These are phyloP conservation scores for Planiliza haematocheilus DNA, from an alignment of 2,113 vertebrate genomes.

Conservation along the genomic window DNA sequence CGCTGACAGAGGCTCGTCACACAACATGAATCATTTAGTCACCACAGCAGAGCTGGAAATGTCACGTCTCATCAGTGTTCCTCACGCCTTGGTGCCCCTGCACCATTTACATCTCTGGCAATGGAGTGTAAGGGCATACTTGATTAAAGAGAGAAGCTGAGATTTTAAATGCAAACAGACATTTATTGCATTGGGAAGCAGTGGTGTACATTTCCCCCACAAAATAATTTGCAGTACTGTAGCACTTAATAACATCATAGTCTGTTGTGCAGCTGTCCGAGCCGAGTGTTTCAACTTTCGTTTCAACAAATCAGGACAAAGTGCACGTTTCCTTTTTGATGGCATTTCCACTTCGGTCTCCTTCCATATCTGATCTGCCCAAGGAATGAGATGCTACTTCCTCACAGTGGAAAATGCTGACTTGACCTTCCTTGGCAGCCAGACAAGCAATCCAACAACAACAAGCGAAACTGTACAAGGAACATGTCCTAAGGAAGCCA, in stretches of 20 bases:
- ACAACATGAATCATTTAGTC: constrained; percentile 85
- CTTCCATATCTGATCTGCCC: constrained; percentile 46
- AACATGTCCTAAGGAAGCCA: constrained; percentile 58
- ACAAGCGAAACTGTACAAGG: constrained; percentile 65
- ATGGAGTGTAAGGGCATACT: constrained; percentile 43
- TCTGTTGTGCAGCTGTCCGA: constrained; percentile 50
- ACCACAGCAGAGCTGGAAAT: constrained; percentile 80
- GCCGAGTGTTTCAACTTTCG: constrained; percentile 30
- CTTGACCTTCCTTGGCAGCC: constrained; percentile 62
- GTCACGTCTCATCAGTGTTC: constrained; percentile 79
- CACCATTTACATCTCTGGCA: constrained; percentile 50
- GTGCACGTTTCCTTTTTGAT: constrained; percentile 36
- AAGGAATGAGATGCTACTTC: constrained; percentile 58
- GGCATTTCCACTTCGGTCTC: constrained; percentile 35
- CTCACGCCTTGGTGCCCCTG: constrained; percentile 58
- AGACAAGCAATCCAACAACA: constrained; percentile 63
- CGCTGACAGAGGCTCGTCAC: constrained; percentile 78
- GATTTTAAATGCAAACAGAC: constrained; percentile 74
- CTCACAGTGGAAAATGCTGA: constrained; percentile 73
- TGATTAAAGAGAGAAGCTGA: constrained; percentile 72
- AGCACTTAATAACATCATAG: constrained; percentile 55
- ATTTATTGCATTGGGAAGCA: constrained; percentile 77
- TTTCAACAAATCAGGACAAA: constrained; percentile 28
- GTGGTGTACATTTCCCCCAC: constrained; percentile 70
- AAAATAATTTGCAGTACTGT: constrained; percentile 68